Conservation (phyloP, 2,797 vertebrate species). For the Eulemur albifrons region DNA sequence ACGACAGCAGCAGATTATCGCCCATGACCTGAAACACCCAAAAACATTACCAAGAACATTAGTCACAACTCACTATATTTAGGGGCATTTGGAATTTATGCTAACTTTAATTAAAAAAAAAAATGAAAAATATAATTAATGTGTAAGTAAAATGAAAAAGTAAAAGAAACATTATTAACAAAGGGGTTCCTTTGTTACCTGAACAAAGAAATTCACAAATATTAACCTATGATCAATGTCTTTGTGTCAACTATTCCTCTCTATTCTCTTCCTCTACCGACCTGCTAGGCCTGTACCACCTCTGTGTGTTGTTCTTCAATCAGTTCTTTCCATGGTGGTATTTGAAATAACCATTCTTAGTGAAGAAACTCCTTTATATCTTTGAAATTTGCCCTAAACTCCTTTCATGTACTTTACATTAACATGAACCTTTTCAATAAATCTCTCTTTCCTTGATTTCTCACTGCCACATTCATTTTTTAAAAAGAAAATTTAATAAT, state of each 20-base stretch:
- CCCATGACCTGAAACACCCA: slow-evolving; percentile 91
- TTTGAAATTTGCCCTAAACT: background rate
- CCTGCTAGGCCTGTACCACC: rapidly evolving
- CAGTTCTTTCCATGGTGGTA: background rate
- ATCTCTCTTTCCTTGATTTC: background rate
- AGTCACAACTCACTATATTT: background rate
- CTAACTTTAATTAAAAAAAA: slow-evolving; percentile 8
- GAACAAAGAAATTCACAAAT: background rate
- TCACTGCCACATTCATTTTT: background rate
- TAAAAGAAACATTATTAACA: background rate
- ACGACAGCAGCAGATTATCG: slow-evolving; percentile 95
- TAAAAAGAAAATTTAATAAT: background rate
- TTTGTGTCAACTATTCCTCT: background rate
- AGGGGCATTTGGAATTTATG: background rate
- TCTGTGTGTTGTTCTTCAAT: background rate
- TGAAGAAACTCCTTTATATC: background rate
- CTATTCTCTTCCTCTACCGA: background rate
- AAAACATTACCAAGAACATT: background rate
- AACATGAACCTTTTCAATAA: background rate
- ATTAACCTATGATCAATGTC: background rate
- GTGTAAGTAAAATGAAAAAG: background rate
- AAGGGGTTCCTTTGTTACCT: background rate
- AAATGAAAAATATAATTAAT: background rate
- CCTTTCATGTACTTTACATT: background rate
- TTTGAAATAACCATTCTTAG: background rate